Evolutionary conservation across 2,888 invertebrate genomes (phyloP).

Genomic region (Tinea trinotella): DNA sequence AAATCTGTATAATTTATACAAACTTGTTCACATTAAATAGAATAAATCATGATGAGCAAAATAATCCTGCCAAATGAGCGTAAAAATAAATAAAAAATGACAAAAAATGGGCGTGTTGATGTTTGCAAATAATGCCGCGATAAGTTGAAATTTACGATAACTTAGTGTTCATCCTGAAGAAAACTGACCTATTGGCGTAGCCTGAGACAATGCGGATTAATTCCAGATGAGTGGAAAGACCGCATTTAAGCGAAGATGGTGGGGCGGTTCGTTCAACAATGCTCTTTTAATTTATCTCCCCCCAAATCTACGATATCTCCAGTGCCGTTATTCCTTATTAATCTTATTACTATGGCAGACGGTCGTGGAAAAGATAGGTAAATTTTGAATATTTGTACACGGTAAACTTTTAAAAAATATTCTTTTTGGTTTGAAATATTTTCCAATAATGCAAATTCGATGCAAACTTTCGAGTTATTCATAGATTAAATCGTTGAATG

Average conservation of each 20-base stretch:
- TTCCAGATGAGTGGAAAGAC: constrained; percentile 49
- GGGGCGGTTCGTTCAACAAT: constrained; percentile 41
- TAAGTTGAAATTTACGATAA: constrained; percentile 65
- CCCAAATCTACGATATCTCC: constrained; percentile 34
- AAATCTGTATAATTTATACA: not conserved
- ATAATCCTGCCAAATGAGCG: not conserved
- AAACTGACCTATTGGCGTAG: constrained; percentile 66
- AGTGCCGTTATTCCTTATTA: constrained; percentile 16
- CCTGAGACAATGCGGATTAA: constrained; percentile 66
- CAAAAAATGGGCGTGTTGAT: constrained; percentile 36
- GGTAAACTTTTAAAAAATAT: not conserved
- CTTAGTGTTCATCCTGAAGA: constrained; percentile 58
- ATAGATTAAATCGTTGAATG: not conserved
- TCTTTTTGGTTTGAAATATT: not conserved
- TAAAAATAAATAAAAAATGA: not conserved
- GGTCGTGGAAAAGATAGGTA: constrained; percentile 2
- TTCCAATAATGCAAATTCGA: not conserved
- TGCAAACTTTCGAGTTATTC: not conserved
- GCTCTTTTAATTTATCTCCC: constrained; percentile 58
- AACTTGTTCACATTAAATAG: not conserved
- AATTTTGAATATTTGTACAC: not conserved
- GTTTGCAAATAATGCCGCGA: constrained; percentile 68
- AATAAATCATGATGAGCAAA: not conserved
- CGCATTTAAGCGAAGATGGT: constrained; percentile 13
- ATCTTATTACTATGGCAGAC: constrained; percentile 16